A percentile compares a stretch with the other conserved stretches of the same genome.
phyloP scores from a whole-genome alignment of 2,113 vertebrate species.

The Malurus cyaneus region DNA sequence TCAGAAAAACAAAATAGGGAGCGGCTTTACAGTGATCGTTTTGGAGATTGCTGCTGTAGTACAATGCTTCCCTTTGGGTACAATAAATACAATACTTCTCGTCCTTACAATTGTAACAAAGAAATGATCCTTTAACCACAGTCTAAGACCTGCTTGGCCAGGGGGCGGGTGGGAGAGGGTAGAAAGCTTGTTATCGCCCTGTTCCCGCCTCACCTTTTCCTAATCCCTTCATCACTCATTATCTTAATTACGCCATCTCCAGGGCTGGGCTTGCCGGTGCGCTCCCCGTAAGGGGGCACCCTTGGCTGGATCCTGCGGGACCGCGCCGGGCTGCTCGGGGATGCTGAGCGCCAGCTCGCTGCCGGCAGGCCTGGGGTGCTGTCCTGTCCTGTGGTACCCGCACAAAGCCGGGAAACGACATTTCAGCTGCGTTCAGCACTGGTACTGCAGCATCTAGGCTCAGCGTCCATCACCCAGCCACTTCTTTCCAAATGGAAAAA shows the following conservation, averaged over 20 bases:
- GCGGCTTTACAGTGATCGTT: not conserved
- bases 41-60: not conserved
- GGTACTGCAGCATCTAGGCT: rapidly evolving
- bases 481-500: not conserved
- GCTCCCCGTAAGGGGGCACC: not conserved
- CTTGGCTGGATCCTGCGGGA: not conserved
- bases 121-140: not conserved
- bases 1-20: not conserved
- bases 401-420: not conserved
- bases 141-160: not conserved
- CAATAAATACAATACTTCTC: not conserved
- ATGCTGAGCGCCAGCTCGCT: rapidly evolving
- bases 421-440: rapidly evolving
- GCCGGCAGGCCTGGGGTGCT: not conserved
- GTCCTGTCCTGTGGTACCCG: rapidly evolving
- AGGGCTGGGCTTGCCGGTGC: rapidly evolving
- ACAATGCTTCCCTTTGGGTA: not conserved
- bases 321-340: rapidly evolving
- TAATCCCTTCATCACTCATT: not conserved
- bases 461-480: rapidly evolving
- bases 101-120: not conserved
- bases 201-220: not conserved
- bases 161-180: rapidly evolving
- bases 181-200: not conserved
- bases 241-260: rapidly evolving